A percentile compares a stretch with the other conserved stretches of the same genome.
phyloP scores from a whole-genome alignment of 2,888 invertebrate species.

The Octonoba sinensis region DNA sequence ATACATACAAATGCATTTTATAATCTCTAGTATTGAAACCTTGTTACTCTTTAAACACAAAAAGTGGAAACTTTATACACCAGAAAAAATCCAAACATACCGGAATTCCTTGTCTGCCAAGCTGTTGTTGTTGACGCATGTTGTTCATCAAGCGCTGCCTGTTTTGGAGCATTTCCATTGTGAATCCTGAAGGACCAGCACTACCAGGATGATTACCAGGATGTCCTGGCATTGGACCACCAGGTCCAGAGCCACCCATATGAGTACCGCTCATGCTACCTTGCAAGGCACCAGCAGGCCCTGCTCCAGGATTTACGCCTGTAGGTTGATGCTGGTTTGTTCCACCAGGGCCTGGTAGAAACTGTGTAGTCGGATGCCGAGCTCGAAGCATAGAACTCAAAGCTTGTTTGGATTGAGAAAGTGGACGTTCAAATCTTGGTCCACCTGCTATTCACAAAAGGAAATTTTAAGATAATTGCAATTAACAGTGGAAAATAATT shows the following conservation, averaged over 20 bases:
- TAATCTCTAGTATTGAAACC: not conserved
- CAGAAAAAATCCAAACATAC: slow-evolving; percentile 21
- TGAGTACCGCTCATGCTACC: slow-evolving; percentile 40
- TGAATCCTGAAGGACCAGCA: slow-evolving; percentile 36
- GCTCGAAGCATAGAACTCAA: slow-evolving; percentile 86
- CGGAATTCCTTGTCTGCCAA: slow-evolving; percentile 62
- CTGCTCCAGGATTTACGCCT: slow-evolving; percentile 19
- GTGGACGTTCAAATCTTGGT: slow-evolving; percentile 58
- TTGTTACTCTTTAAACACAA: not conserved
- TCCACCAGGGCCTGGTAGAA: slow-evolving; percentile 48
- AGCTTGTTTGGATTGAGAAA: slow-evolving; percentile 83
- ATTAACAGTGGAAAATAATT: not conserved
- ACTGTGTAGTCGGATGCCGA: slow-evolving; percentile 76
- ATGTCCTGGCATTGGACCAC: slow-evolving; percentile 50
- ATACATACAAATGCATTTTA: not conserved
- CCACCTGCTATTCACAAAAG: slow-evolving; percentile 42
- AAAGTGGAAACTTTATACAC: not conserved
- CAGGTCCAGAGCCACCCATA: slow-evolving; percentile 39
- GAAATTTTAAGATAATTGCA: not conserved
- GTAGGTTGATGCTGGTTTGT: slow-evolving; percentile 45
- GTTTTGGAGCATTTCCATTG: slow-evolving; percentile 64
- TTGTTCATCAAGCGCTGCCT: slow-evolving; percentile 43
- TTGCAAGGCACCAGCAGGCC: slow-evolving; percentile 40
- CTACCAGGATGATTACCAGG: slow-evolving; percentile 51
- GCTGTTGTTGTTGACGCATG: slow-evolving; percentile 29